These are phyloP conservation scores for Corythornis vintsioides DNA, from an alignment of 2,113 vertebrate species.

Conservation along the genomic window DNA sequence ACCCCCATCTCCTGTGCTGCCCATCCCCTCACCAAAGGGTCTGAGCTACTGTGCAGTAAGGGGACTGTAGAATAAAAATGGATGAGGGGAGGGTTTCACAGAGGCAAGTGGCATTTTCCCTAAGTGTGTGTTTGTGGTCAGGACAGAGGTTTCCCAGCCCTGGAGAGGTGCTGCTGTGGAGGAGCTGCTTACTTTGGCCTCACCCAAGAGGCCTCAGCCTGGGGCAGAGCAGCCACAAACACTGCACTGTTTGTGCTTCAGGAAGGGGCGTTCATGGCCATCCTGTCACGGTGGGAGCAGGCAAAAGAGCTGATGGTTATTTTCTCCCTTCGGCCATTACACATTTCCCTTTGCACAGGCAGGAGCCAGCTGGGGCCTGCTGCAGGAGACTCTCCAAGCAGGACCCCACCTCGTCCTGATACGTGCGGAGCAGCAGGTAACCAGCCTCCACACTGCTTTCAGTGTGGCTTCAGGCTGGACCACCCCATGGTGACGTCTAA, in stretches of 20 bases:
- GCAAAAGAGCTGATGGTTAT: accelerated
- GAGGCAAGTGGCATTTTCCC: background rate
- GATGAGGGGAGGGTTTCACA: accelerated
- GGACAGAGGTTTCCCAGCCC: background rate
- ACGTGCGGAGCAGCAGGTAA: constrained; percentile 6
- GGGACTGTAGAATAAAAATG: background rate
- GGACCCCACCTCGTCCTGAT: background rate
- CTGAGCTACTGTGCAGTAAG: background rate
- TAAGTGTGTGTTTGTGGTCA: background rate
- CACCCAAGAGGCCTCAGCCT: background rate
- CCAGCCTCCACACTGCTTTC: background rate
- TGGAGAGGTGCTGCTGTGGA: background rate
- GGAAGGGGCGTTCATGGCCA: background rate
- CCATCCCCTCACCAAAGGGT: background rate
- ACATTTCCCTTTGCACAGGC: background rate
- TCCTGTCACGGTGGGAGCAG: background rate
- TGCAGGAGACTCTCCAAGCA: background rate
- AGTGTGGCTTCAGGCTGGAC: background rate
- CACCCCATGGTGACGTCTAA: background rate
- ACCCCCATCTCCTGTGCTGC: background rate
- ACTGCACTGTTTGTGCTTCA: constrained; percentile 16
- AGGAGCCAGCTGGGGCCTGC: background rate
- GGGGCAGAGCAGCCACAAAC: background rate
- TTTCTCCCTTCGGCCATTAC: background rate
- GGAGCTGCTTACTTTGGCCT: constrained; percentile 40